Evolutionary conservation across 2,113 vertebrate species (phyloP), one percentile per base, ranked within the genome.

Genomic region (Poecile atricapillus): DNA sequence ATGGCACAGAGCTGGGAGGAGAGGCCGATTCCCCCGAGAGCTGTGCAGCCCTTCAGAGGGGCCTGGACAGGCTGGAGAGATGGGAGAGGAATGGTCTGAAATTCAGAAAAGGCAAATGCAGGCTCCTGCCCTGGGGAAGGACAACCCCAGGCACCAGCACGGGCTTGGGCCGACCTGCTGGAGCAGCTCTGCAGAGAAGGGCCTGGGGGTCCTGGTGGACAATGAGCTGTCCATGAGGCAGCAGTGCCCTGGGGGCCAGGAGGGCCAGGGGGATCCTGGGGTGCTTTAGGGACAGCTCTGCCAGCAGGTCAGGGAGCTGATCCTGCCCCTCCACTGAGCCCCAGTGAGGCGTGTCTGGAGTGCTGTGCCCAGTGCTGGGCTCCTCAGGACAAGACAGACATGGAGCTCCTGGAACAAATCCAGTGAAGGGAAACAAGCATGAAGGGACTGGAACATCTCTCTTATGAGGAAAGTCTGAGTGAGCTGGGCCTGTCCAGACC

Each of bases 281-380:
- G n/a, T n/a, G n/a, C n/a, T n/a, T n/a, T n/a, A n/a, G n/a, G n/a
- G n/a, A n/a, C 1, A 87, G 65, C 47, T 20, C 0, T n/a, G 56
- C 28, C 74, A 79, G 84, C n/a, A 56, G 65, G 56, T 3, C 58
- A 63, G 58, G 47, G 49, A 79, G 75, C 10, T 1, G 49, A 79
- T 43, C 58, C 56, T 71, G 49, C 30, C 75, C 49, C 21, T 21
- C 30, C 12, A 3, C 47, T n/a, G 41, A 31, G 65, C 58, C 31
- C 30, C 13, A 2, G 7, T 5, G 41, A 63, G 56, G 10, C 0
- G 2, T 10, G 8, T 15, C 3, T 64, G 65, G 7, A 64, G 49
- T 31, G 41, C 65, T 49, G 35, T 25, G 75, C 12, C 49, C 41
- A 56, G n/a, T 7, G 47, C 47, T 60, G 63, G 18, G 18, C 46